These are phyloP conservation scores for Macrophya alboannulata DNA, from an alignment of 2,888 invertebrate genomes.

Conservation along the genomic window DNA sequence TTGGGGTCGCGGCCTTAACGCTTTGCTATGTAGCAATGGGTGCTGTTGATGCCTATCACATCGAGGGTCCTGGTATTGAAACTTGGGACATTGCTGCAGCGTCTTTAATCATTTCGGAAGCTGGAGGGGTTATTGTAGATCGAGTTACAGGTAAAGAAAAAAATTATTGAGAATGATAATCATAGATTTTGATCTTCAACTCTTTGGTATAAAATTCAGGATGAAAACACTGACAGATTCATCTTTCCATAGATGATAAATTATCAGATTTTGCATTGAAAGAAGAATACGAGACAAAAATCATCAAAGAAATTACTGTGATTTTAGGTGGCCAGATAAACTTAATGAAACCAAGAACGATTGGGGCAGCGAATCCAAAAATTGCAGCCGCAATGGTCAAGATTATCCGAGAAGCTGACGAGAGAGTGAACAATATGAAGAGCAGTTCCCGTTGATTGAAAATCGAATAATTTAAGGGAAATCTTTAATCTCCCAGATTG, in stretches of 20 bases:
- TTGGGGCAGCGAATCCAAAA: slow-evolving; percentile 82
- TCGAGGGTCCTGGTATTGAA: slow-evolving; percentile 86
- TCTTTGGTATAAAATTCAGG: neutral
- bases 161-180: neutral
- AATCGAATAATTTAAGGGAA: neutral
- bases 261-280: neutral
- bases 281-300: neutral
- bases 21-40: slow-evolving; percentile 89
- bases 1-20: slow-evolving; percentile 89
- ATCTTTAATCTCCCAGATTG: neutral
- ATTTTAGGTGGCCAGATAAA: slow-evolving; percentile 81
- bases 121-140: slow-evolving; percentile 88
- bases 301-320: neutral
- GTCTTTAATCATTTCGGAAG: slow-evolving; percentile 88
- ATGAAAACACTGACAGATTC: neutral
- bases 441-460: neutral
- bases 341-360: slow-evolving; percentile 83
- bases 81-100: slow-evolving; percentile 93
- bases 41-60: slow-evolving; percentile 86
- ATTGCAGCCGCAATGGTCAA: slow-evolving; percentile 80
- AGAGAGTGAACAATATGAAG: slow-evolving; percentile 64
- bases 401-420: slow-evolving; percentile 82
- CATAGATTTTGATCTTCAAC: neutral
- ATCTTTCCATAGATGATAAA: neutral
- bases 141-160: slow-evolving; percentile 73